Evolutionary conservation across 2,113 vertebrate species (phyloP).

Genomic region (Nothocercus nigrocapillus): DNA sequence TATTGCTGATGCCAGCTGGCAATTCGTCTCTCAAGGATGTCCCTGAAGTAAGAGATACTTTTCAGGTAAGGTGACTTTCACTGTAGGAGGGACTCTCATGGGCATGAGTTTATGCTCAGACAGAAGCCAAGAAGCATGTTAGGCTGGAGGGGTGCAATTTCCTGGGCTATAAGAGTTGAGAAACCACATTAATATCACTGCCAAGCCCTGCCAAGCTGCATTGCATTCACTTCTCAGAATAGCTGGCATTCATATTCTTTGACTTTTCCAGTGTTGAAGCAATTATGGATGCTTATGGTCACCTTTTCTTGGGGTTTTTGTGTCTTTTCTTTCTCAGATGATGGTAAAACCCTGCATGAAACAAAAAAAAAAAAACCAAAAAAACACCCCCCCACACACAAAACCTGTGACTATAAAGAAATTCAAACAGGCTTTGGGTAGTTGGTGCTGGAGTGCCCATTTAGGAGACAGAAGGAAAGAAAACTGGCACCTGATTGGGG

Average conservation of each 20-base stretch:
- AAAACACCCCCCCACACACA: too few relatives aligned
- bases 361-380: too few relatives aligned
- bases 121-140: neutral
- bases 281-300: neutral
- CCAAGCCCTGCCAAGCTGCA: neutral
- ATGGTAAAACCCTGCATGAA: neutral
- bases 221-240: neutral
- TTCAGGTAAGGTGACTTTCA: neutral
- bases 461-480: neutral
- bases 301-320: neutral
- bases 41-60: neutral
- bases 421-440: neutral
- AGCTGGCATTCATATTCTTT: neutral
- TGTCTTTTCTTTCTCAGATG: neutral
- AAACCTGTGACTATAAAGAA: neutral
- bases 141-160: neutral
- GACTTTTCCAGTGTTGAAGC: neutral
- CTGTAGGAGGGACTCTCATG: neutral
- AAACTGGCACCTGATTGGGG: neutral
- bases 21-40: neutral
- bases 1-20: neutral
- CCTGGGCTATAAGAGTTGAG: neutral
- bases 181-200: neutral
- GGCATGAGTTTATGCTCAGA: neutral
- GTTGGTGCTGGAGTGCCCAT: neutral